These are phyloP conservation scores for Siniperca chuatsi DNA, from an alignment of 2,113 vertebrate genomes.

Conservation along the genomic window DNA sequence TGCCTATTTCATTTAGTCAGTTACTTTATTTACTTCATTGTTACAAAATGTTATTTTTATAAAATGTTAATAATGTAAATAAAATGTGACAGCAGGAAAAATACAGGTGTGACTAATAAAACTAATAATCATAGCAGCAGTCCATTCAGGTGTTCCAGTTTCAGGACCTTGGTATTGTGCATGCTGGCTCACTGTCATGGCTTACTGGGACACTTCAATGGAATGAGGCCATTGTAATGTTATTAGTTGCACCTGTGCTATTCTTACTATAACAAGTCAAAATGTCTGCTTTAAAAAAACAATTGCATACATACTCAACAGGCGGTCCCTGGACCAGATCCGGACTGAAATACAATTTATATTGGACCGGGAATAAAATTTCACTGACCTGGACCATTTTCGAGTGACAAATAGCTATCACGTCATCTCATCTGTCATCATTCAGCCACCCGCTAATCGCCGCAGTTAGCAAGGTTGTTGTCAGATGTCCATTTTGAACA, in stretches of 20 bases:
- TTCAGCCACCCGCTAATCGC: not conserved
- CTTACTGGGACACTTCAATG: conserved; percentile 19
- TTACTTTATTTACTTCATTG: not conserved
- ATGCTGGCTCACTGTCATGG: conserved; percentile 39
- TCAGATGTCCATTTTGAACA: not conserved
- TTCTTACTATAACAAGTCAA: conserved; percentile 24
- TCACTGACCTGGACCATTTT: not conserved
- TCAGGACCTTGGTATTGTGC: conserved; percentile 22
- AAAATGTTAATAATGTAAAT: not conserved
- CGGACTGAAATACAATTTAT: not conserved
- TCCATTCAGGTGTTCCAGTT: conserved; percentile 52
- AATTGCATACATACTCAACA: not conserved
- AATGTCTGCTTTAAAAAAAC: not conserved
- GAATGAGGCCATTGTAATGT: conserved; percentile 49
- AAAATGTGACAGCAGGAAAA: conserved; percentile 21
- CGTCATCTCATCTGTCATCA: not conserved
- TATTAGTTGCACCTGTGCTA: conserved; percentile 40
- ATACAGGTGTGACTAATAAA: conserved; percentile 52
- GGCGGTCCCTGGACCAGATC: not conserved
- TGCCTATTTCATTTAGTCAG: conserved; percentile 6
- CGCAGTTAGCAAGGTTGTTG: not conserved
- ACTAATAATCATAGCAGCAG: conserved; percentile 31
- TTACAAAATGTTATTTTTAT: not conserved
- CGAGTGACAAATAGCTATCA: not conserved
- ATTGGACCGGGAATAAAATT: not conserved